A percentile compares a stretch with the other conserved stretches of the same genome.
Evolutionary conservation across 2,888 invertebrate species (phyloP).

Genomic region (Pristionchus japonicus): DNA sequence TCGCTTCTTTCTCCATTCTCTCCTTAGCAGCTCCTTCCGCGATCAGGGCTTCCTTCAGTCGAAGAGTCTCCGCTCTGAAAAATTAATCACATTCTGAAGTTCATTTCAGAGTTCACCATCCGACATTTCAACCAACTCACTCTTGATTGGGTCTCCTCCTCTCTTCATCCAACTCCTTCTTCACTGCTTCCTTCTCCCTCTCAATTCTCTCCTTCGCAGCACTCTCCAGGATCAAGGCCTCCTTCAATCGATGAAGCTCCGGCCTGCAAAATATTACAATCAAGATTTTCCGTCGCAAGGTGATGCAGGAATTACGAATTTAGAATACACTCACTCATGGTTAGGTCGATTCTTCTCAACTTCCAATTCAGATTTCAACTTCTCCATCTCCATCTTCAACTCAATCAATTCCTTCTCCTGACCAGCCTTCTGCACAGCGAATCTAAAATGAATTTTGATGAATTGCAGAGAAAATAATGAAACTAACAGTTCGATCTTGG

Average conservation of each 20-base stretch:
- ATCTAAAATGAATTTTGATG: background rate
- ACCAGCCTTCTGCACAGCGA: background rate
- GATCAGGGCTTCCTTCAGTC: background rate
- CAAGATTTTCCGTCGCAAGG: too few species aligned
- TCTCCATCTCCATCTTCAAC: background rate
- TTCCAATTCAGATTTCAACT: background rate
- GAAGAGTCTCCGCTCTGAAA: background rate
- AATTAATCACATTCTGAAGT: background rate
- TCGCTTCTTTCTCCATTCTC: background rate
- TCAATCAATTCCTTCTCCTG: background rate
- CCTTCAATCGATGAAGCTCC: background rate
- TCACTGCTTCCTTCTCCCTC: background rate
- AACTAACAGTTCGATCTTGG: background rate
- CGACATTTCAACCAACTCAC: background rate
- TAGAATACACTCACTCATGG: background rate
- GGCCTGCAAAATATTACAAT: background rate
- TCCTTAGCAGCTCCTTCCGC: background rate
- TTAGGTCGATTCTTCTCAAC: constrained; percentile 11
- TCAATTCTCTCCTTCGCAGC: background rate
- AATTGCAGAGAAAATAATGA: too few species aligned
- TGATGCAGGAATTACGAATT: too few species aligned
- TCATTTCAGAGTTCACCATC: too few species aligned
- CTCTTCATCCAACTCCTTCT: constrained; percentile 37
- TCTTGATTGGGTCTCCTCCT: constrained; percentile 31
- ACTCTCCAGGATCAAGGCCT: background rate